A percentile compares a stretch with the other conserved stretches of the same genome.
Conservation (phyloP, 2,888 invertebrate species). For the Sinohyriopsis cumingii region DNA sequence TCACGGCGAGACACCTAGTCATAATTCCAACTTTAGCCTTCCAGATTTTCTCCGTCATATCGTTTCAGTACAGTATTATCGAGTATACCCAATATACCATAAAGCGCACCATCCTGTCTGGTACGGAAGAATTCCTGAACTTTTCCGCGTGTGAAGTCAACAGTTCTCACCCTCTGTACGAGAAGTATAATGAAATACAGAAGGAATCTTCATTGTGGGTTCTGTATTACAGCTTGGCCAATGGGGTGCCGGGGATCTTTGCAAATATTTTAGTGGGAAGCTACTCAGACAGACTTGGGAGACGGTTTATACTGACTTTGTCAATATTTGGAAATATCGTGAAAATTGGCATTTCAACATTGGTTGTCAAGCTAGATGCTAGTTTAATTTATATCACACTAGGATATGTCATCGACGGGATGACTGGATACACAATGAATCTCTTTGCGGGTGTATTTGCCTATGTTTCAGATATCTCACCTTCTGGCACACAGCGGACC, state of each 20-base stretch:
- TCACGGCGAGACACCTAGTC: too few species aligned
- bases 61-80: too few species aligned
- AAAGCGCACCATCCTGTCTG: too few species aligned
- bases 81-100: too few species aligned
- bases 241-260: slow-evolving; percentile 24
- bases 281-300: slow-evolving; percentile 31
- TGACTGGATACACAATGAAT: slow-evolving; percentile 19
- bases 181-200: slow-evolving; percentile 15
- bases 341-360: slow-evolving; percentile 1
- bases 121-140: too few species aligned
- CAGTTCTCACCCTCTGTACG: slow-evolving; percentile 11
- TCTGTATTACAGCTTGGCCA: slow-evolving; percentile 19
- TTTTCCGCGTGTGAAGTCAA: background rate
- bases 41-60: too few species aligned
- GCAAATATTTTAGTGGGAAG: slow-evolving; percentile 27
- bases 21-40: too few species aligned
- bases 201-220: slow-evolving; percentile 25
- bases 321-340: slow-evolving; percentile 12
- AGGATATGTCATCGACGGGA: slow-evolving; percentile 19
- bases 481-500: slow-evolving; percentile 19
- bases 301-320: slow-evolving; percentile 24
- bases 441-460: slow-evolving; percentile 25
- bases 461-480: slow-evolving; percentile 25
- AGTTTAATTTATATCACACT: slow-evolving; percentile 15
- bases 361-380: slow-evolving; percentile 14